A percentile compares a stretch with the other conserved stretches of the same genome.
These are phyloP conservation scores for Drosophila pruinosa DNA, from an alignment of 1,140 invertebrate species.

Conservation along the genomic window DNA sequence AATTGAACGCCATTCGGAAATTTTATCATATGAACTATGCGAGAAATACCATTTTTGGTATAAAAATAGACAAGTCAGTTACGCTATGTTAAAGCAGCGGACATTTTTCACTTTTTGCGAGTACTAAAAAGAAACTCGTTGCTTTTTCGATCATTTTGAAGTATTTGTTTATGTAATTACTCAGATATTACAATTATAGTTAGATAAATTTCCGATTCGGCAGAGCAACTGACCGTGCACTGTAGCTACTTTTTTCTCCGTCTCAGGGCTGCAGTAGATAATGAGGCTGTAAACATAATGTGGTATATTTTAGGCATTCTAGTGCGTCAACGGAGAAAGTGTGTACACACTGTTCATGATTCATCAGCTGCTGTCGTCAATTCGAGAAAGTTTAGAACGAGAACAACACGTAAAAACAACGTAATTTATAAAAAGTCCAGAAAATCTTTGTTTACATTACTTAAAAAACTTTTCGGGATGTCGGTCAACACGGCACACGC, in stretches of 20 bases:
- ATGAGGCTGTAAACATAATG: background rate
- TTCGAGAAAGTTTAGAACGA: slow-evolving; percentile 46
- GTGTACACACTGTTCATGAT: slow-evolving; percentile 53
- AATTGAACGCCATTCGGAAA: slow-evolving; percentile 62
- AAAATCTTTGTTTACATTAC: slow-evolving; percentile 35
- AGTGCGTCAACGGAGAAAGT: background rate
- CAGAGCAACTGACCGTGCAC: background rate
- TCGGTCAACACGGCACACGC: slow-evolving; percentile 96
- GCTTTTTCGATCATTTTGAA: slow-evolving; percentile 21
- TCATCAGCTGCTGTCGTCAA: slow-evolving; percentile 74
- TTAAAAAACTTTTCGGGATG: slow-evolving; percentile 84
- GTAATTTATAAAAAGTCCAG: slow-evolving; percentile 28
- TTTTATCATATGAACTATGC: slow-evolving; percentile 15
- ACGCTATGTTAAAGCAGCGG: slow-evolving; percentile 11
- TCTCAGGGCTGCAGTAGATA: slow-evolving; percentile 27
- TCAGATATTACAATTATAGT: background rate
- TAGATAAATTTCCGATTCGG: slow-evolving; percentile 2
- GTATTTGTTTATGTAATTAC: slow-evolving; percentile 4
- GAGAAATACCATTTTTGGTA: slow-evolving; percentile 28
- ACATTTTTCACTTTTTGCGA: background rate
- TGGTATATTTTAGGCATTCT: slow-evolving; percentile 32
- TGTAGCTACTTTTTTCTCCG: slow-evolving; percentile 5
- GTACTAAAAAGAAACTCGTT: slow-evolving; percentile 1
- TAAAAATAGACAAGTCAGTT: slow-evolving; percentile 9
- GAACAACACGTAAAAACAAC: slow-evolving; percentile 55